These are phyloP conservation scores for Naso thynnoides DNA, from an alignment of 2,797 vertebrate species.

Conservation along the genomic window DNA sequence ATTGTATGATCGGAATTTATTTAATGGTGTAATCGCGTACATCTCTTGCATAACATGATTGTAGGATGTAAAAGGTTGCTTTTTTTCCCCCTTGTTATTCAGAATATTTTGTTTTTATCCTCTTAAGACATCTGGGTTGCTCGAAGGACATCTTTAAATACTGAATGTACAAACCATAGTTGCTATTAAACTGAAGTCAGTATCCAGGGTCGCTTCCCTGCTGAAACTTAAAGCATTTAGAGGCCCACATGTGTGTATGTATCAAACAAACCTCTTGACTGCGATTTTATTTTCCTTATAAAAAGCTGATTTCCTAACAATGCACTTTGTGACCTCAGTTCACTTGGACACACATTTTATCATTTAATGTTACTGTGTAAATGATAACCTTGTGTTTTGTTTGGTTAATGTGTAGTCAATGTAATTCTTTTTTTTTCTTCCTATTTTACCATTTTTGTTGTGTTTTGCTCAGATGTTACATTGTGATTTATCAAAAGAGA, in stretches of 20 bases:
- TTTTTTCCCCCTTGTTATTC: constrained; percentile 27
- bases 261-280: constrained; percentile 14
- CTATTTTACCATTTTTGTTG: constrained; percentile 7
- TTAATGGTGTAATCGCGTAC: constrained; percentile 6
- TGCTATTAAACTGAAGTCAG: constrained; percentile 60
- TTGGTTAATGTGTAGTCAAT: constrained; percentile 7
- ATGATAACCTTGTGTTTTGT: constrained; percentile 6
- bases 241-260: constrained; percentile 5
- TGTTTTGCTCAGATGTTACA: constrained; percentile 18
- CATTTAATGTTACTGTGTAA: constrained; percentile 30
- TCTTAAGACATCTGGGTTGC: constrained; percentile 54
- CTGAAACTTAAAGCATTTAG: constrained; percentile 23
- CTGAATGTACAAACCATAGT: constrained; percentile 78
- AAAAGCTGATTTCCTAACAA: not conserved
- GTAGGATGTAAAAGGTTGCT: constrained; percentile 24
- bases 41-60: constrained; percentile 40
- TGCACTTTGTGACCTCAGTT: constrained; percentile 9
- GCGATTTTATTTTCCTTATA: constrained; percentile 3
- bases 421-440: not conserved
- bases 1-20: constrained; percentile 3
- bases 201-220: constrained; percentile 23
- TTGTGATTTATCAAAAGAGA: constrained; percentile 38
- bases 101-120: constrained; percentile 34
- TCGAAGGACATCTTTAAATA: constrained; percentile 34
- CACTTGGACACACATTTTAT: constrained; percentile 23